Evolutionary conservation across 2,888 invertebrate genomes (phyloP), one percentile per base, ranked within the genome.

Genomic region (Synanthedon andrenaeformis): DNA sequence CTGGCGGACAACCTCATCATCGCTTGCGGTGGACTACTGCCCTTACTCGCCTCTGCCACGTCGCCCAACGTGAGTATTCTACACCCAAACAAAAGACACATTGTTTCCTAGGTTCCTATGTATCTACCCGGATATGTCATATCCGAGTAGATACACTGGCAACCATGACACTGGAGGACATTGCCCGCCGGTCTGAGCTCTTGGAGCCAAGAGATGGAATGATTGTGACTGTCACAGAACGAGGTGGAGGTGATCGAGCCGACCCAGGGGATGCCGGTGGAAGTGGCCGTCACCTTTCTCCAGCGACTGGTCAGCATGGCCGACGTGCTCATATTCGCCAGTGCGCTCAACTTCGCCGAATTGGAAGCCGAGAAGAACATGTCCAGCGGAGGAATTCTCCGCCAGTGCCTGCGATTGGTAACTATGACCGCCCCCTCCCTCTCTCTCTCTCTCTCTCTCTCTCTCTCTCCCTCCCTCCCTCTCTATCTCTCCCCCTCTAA

Each of bases 321-420:
- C 0, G 99, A 99, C 74, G 97, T 99, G 50, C 91, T 99, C 41
- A 97, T 99, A 66, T 99, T 99, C 88, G 98, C 99, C 55, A 98
- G 97, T 70, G 97, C 98, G 2, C 90, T 99, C 55, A 98, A 97
- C 89, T 99, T 99, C 73, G 96, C 96, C 28, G 99, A 99, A 80
- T 87, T 99, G 50, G 99, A 99, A 83, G 96, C 98, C 0, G 99
- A 99, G 87, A 99, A 99, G 87, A 99, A 99, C 78, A 99, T 99
- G 99, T 97, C 98, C 52, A 96, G 96, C 67, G 99, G 99, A n/a
- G 99, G 99, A 51, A 99, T 99, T 64, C 87, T 99, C 54, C 87
- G 99, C 55, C 99, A 99, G 84, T 98, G 99, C 76, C 90, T 99
- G 56, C 89, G 99, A 78, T 88, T 99, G 90, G 96, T 94, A 77